Conservation (phyloP, 2,113 vertebrate species). For the Morone saxatilis region DNA sequence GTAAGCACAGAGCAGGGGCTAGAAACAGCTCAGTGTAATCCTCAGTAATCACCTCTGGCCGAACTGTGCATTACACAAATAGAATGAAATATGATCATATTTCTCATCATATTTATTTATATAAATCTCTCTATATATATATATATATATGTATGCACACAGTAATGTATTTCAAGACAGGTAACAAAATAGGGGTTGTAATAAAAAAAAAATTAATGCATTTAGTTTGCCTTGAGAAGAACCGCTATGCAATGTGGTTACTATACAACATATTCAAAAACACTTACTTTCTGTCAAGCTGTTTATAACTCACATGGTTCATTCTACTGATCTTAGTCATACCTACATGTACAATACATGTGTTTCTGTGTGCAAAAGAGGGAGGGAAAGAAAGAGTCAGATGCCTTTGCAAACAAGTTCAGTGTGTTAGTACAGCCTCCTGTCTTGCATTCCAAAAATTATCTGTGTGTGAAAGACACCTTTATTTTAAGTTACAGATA, state of each 20-base stretch:
- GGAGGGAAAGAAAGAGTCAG: background rate
- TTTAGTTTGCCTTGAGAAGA: background rate
- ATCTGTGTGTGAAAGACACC: background rate
- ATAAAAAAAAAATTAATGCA: background rate
- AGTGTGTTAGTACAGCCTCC: background rate
- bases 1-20: conserved; percentile 48
- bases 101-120: no score
- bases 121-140: background rate
- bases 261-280: conserved; percentile 39
- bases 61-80: conserved; percentile 59
- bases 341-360: background rate
- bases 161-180: conserved; percentile 15
- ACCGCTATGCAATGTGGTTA: conserved; percentile 3
- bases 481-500: background rate
- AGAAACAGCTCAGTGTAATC: conserved; percentile 68
- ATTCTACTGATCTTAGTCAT: no score
- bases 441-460: background rate
- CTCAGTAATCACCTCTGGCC: conserved; percentile 67
- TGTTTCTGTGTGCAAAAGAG: background rate
- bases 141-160: conserved; percentile 1
- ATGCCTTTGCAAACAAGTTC: background rate
- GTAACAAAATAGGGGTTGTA: conserved; percentile 1
- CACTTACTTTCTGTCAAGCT: conserved; percentile 10
- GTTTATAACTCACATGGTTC: background rate
- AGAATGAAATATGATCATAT: conserved; percentile 42